Evolutionary conservation across 1,140 invertebrate genomes (phyloP).

Genomic region (Drosophila littoralis): DNA sequence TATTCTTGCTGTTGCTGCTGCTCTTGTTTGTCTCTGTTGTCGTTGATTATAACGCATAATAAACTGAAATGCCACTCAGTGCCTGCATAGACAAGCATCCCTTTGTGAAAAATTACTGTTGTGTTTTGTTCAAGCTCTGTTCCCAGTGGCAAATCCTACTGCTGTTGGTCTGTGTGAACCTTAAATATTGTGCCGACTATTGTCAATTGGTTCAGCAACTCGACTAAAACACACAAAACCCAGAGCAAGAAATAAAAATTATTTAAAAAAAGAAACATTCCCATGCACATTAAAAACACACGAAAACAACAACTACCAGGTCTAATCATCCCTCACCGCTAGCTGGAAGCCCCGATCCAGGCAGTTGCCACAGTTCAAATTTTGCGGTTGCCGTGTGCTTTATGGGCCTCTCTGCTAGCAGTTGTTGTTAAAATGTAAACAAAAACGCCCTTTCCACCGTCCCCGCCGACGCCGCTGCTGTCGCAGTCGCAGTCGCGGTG

Average conservation of each 20-base stretch:
- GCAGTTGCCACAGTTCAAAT: slow-evolving; percentile 23
- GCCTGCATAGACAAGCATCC: slow-evolving; percentile 41
- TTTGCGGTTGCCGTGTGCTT: slow-evolving; percentile 68
- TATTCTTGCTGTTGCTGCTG: slow-evolving; percentile 15
- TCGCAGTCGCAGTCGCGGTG: slow-evolving; percentile 16
- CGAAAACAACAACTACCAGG: slow-evolving; percentile 12
- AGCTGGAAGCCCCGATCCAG: slow-evolving; percentile 3
- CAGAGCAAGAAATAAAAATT: neutral
- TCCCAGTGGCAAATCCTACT: neutral
- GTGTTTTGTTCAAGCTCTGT: slow-evolving; percentile 21
- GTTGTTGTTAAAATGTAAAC: slow-evolving; percentile 54
- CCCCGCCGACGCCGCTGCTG: neutral
- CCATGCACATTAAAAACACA: slow-evolving; percentile 48
- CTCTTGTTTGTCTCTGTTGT: slow-evolving; percentile 23
- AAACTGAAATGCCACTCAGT: slow-evolving; percentile 74
- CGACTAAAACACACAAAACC: slow-evolving; percentile 15
- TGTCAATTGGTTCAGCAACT: slow-evolving; percentile 46
- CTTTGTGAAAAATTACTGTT: slow-evolving; percentile 50
- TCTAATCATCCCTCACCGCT: neutral
- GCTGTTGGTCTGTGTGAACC: slow-evolving; percentile 23
- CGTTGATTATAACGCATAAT: slow-evolving; percentile 75
- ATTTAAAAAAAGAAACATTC: slow-evolving; percentile 53
- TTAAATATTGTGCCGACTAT: slow-evolving; percentile 38
- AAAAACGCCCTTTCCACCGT: slow-evolving; percentile 13
- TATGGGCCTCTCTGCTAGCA: slow-evolving; percentile 38